Base-by-base conservation (phyloP, 2,888 invertebrate genomes). In the Heliconius cydno region DNA sequence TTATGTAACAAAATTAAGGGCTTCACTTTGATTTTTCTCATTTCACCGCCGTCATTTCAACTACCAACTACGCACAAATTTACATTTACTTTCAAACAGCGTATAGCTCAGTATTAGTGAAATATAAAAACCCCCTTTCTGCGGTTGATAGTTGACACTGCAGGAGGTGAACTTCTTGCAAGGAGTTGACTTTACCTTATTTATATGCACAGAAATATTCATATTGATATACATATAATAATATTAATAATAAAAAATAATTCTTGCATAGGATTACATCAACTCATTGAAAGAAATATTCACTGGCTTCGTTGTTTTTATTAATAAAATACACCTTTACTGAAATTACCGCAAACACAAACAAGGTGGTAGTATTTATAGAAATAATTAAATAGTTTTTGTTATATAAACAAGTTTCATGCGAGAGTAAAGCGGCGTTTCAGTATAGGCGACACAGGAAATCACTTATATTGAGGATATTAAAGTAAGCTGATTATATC, bases 401-500 rank as follows among this genome's bases (percentile, higher is more conserved):
- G 75, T 79, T 77, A 78, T 74, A 68, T 73, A 67, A 28, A 79
- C 30, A 73, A 74, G 79, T 82, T 82, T 71, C 76, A 82, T 82
- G 87, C 82, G 76, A 71, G 5, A 25, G 38, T 78, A 72, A 71
- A 88, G 89, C 87, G 92, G 91, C 87, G 91, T 94, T 94, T 92
- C 94, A 93, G 87, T 92, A 91, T 83, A 93, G 92, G 92, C 88
- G 83, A 84, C 85, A 88, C 89, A 92, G 92, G 92, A 92, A 90
- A 92, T 92, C 90, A 94, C 92, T 94, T 94, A 94, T 90, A 94
- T 91, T 92, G 90, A 94, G 94, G 94, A 92, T 92, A 94, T 94
- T 92, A 93, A 89, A 94, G 92, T 92, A 95, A 95, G 94, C 94
- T 93, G 93, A 93, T 92, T 92, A 91, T 93, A 93, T 95, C 94